Base-by-base conservation (phyloP, 2,797 vertebrate genomes). In the Sylvia borin region DNA sequence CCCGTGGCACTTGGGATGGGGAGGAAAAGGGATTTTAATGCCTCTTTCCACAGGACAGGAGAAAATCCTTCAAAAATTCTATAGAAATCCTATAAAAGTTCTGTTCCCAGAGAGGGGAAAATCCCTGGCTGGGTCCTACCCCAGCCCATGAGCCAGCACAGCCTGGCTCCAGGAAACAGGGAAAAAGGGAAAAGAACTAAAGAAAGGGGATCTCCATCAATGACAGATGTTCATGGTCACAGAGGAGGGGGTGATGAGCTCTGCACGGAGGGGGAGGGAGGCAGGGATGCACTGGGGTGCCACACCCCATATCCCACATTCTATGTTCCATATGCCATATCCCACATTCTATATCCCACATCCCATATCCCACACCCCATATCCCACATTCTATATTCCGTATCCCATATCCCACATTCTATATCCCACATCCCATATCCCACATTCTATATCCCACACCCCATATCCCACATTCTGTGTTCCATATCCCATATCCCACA, bases 1-100 rank as follows among this genome's bases (percentile, higher is more conserved):
- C 21, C 0, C 34, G 6, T 1, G 29, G 11, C 40, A 0, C 14
- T 50, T 13, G 31, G 7, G 55, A 22, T 0, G 17, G 2, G 36
- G 29, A 25, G 1, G 27, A 58, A 85, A 92, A 43, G 10, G 62
- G 45, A 36, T 85, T 66, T 64, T 31, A 31, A 50, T 38, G 29
- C 16, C 50, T 47, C 70, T 53, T 40, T 13, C 40, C 40, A 14
- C 90, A 85, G 91, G 26, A 88, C 82, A 82, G 64, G 67, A 50
- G 54, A 58, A 87, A 88, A 51, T 94, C 73, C 93, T 79, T 40
- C 93, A 50, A 54, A 94, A 96, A 74, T 34, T 13, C 66, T 20
- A 4, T 14, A 3, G 5, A 40, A 40, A 40, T 40, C 40, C 40
- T 13, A 13, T 40, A 40, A 40, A 40, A 40, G 14, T 40, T 13